These are phyloP conservation scores for Pseudochirops corinnae DNA, from an alignment of 2,797 vertebrate genomes.

Conservation along the genomic window DNA sequence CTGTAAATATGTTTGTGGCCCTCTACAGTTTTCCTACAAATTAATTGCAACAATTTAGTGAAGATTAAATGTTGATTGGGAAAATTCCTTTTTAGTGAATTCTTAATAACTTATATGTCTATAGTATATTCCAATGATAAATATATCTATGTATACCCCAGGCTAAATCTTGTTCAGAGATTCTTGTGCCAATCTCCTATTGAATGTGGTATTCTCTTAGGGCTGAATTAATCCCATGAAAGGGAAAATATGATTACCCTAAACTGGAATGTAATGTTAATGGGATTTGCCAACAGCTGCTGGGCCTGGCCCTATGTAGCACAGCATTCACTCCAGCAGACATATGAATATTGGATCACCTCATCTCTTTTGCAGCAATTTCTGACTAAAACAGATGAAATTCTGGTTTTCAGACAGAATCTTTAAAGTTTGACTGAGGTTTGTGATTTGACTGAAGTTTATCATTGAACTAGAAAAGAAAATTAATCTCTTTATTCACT, in stretches of 20 bases:
- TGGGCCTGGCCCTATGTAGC: not conserved
- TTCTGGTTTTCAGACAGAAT: conserved; percentile 11
- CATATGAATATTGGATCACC: conserved; percentile 25
- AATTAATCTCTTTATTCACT: not conserved
- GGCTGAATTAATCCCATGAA: not conserved
- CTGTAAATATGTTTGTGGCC: not conserved
- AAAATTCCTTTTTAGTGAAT: not conserved
- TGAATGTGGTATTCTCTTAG: conserved; percentile 52
- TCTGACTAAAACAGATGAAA: not conserved
- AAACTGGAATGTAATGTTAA: conserved; percentile 53
- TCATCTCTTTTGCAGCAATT: not conserved
- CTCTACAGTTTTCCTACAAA: not conserved
- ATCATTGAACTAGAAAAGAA: conserved; percentile 42
- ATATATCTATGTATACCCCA: not conserved
- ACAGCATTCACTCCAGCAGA: conserved; percentile 7
- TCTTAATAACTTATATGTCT: not conserved
- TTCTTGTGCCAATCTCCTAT: conserved; percentile 40
- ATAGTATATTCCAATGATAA: conserved; percentile 4
- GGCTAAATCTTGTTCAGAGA: conserved; percentile 13
- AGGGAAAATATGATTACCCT: conserved; percentile 61
- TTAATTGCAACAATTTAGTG: not conserved
- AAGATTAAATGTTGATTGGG: not conserved
- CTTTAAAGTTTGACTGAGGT: conserved; percentile 17
- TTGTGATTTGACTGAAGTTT: not conserved
- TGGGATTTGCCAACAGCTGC: conserved; percentile 51